Percentiles rank a stretch among this genome's conserved stretches.
Conservation (phyloP, 2,797 vertebrate genomes). For the Molossus molossus region DNA sequence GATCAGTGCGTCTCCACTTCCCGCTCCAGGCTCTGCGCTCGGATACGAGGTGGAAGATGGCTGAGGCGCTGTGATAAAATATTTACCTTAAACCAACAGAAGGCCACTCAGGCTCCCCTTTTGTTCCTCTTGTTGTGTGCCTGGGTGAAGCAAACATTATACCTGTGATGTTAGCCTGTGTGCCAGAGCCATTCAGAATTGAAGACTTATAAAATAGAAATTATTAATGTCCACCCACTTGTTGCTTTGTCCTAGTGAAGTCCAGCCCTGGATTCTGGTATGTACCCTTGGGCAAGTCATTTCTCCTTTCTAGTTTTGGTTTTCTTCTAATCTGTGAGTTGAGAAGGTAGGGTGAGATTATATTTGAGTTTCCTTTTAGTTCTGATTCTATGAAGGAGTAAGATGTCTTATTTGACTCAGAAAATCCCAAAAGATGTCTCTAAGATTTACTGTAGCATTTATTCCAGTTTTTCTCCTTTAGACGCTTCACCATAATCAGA, state of each 20-base stretch:
- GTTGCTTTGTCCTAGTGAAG: neutral
- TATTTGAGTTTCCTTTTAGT: constrained; percentile 17
- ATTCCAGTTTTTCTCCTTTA: neutral
- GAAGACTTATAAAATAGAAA: neutral
- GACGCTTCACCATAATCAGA: neutral
- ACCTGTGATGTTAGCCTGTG: neutral
- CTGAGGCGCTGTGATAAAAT: neutral
- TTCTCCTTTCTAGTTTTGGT: constrained; percentile 53
- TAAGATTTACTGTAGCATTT: constrained; percentile 7
- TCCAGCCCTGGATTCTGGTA: neutral
- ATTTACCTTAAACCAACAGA: constrained; percentile 64
- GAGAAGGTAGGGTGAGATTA: neutral
- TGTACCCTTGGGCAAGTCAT: neutral
- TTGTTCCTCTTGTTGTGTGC: neutral
- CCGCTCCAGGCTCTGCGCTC: neutral
- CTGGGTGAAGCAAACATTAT: neutral
- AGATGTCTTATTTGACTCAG: constrained; percentile 44
- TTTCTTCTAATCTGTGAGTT: constrained; percentile 43
- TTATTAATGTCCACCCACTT: neutral
- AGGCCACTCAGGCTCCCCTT: neutral
- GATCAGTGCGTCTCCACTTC: neutral
- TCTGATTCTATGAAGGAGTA: constrained; percentile 29
- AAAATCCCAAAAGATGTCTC: neutral
- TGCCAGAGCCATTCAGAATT: neutral
- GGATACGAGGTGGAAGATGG: constrained; percentile 45